Conservation (phyloP, 1,140 invertebrate species). For the Brachionus rotundiformis region DNA sequence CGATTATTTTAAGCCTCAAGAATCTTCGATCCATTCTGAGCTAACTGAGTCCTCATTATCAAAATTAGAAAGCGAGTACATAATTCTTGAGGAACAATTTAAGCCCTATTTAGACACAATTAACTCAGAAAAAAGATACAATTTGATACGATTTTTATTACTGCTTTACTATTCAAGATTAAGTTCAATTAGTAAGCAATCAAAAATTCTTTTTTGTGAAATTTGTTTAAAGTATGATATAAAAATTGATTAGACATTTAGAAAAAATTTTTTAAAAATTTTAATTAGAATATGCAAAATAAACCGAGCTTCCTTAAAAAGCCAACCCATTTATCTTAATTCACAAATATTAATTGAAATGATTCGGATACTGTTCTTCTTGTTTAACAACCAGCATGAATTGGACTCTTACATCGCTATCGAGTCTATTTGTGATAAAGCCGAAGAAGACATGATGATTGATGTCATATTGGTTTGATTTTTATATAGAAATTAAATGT, state of each 20-base stretch:
- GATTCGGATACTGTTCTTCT: conserved; percentile 8
- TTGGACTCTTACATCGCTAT: conserved; percentile 40
- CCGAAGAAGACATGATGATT: conserved; percentile 43
- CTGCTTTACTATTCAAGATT: conserved; percentile 37
- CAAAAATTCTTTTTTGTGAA: conserved; percentile 40
- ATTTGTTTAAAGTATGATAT: conserved; percentile 42
- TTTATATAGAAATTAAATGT: neutral
- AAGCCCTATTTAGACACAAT: conserved; percentile 48
- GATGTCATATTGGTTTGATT: conserved; percentile 45
- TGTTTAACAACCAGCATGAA: conserved; percentile 39
- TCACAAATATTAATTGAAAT: conserved; percentile 49
- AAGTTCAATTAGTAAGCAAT: neutral
- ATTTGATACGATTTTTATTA: conserved; percentile 32
- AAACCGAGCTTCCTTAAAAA: conserved; percentile 27
- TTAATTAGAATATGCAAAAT: conserved; percentile 51
- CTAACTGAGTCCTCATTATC: conserved; percentile 37
- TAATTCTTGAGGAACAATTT: conserved; percentile 45
- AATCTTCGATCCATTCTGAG: conserved; percentile 14
- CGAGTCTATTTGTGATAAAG: conserved; percentile 27
- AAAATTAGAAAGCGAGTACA: conserved; percentile 28
- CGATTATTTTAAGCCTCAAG: conserved; percentile 30
- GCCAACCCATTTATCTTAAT: conserved; percentile 30
- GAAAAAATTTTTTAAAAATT: neutral
- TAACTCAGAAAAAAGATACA: conserved; percentile 36
- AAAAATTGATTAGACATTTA: neutral